A percentile compares a stretch with the other conserved stretches of the same genome.
These are phyloP conservation scores for Galendromus occidentalis DNA, from an alignment of 1,140 invertebrate genomes.

Conservation along the genomic window DNA sequence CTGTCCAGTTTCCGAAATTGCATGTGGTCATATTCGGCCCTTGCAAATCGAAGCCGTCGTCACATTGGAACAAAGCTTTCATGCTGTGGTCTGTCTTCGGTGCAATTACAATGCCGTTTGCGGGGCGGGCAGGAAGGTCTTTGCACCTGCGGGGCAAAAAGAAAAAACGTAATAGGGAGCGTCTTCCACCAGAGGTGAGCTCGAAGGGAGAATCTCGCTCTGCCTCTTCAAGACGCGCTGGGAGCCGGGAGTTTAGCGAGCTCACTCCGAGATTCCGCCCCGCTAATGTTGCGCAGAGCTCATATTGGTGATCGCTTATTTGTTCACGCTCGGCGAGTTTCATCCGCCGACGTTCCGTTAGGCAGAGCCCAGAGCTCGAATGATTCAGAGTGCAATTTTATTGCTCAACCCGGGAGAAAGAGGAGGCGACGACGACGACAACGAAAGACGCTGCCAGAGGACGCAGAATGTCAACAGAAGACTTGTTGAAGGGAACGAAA, in stretches of 20 bases:
- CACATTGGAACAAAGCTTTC: slow-evolving; percentile 72
- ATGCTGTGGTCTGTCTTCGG: slow-evolving; percentile 87
- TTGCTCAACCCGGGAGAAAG: too few species aligned
- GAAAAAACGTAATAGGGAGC: slow-evolving; percentile 8
- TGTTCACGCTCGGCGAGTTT: too few species aligned
- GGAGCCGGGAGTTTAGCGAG: too few species aligned
- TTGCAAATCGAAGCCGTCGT: slow-evolving; percentile 62
- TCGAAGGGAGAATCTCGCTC: neutral
- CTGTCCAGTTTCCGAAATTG: slow-evolving; percentile 78
- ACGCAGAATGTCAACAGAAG: neutral
- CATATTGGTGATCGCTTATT: too few species aligned
- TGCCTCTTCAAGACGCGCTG: neutral
- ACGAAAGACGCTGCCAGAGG: neutral
- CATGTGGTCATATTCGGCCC: slow-evolving; percentile 54
- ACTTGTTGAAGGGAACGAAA: slow-evolving; percentile 1
- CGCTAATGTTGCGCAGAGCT: too few species aligned
- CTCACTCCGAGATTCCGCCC: too few species aligned
- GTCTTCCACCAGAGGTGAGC: too few species aligned
- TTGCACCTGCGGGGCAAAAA: slow-evolving; percentile 45
- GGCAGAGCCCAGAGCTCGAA: too few species aligned
- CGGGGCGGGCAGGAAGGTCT: slow-evolving; percentile 59
- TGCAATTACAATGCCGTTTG: slow-evolving; percentile 82
- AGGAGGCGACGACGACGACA: too few species aligned
- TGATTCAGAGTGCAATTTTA: too few species aligned
- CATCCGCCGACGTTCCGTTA: too few species aligned